These are phyloP conservation scores for Heliconius aoede DNA, from an alignment of 2,888 invertebrate genomes.

Conservation along the genomic window DNA sequence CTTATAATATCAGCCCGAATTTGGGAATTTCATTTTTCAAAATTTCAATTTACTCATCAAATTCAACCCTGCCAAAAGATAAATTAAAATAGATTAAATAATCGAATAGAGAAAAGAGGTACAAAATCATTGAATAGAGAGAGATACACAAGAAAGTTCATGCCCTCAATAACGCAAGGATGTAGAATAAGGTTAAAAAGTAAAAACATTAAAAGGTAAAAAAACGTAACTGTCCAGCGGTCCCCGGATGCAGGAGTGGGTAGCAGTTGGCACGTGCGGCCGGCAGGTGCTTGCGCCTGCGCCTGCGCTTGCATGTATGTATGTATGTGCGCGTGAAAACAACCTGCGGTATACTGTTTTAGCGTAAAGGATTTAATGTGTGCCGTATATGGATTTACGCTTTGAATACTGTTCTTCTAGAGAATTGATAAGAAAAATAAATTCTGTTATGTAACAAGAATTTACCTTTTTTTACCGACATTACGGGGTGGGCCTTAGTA, in stretches of 20 bases:
- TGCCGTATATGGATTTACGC: neutral
- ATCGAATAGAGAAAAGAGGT: too few relatives aligned
- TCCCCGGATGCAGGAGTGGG: slow-evolving; percentile 47
- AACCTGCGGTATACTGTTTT: slow-evolving; percentile 25
- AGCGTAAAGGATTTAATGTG: neutral
- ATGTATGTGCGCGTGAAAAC: neutral
- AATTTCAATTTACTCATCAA: too few relatives aligned
- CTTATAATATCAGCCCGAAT: too few relatives aligned
- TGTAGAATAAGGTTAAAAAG: slow-evolving; percentile 17
- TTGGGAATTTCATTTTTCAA: too few relatives aligned
- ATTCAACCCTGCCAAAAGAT: too few relatives aligned
- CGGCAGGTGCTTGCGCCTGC: slow-evolving; percentile 37
- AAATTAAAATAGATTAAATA: neutral
- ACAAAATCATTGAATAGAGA: neutral
- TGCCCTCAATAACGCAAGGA: slow-evolving; percentile 23
- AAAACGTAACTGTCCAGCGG: slow-evolving; percentile 44
- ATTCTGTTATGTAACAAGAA: neutral
- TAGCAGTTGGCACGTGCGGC: slow-evolving; percentile 47
- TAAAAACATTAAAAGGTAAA: slow-evolving; percentile 33
- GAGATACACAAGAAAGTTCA: slow-evolving; percentile 11
- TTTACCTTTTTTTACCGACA: neutral
- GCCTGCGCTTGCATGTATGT: neutral
- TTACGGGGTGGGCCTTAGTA: neutral
- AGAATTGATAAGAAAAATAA: neutral
- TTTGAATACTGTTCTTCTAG: neutral